Conservation (phyloP, 2,888 invertebrate species). For the Acrocera orbiculus region DNA sequence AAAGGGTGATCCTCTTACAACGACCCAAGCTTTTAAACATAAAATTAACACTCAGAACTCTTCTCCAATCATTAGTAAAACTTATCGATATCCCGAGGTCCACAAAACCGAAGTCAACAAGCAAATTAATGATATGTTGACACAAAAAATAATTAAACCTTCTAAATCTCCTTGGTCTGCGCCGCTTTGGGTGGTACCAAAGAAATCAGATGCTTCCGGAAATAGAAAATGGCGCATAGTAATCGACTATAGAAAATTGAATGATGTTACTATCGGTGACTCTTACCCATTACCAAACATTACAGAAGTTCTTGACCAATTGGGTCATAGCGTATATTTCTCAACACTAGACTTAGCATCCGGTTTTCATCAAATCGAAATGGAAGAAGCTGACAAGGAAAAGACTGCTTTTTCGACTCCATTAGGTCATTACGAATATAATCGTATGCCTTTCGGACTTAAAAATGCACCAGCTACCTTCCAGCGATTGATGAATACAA, state of each 20-base stretch:
- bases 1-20: too few species aligned
- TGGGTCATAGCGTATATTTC: neutral
- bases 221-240: neutral
- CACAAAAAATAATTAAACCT: neutral
- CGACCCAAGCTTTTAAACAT: too few species aligned
- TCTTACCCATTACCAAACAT: slow-evolving; percentile 1
- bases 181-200: neutral
- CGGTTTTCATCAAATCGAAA: too few species aligned
- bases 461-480: too few species aligned
- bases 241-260: neutral
- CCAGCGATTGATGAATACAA: too few species aligned
- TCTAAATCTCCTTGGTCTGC: neutral
- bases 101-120: neutral
- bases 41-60: too few species aligned
- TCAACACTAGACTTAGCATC: slow-evolving; percentile 10
- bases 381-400: too few species aligned
- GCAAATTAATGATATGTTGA: neutral
- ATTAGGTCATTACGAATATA: too few species aligned
- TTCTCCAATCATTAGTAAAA: too few species aligned
- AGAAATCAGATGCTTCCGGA: neutral
- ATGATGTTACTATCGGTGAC: neutral
- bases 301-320: neutral
- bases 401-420: too few species aligned
- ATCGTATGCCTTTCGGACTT: too few species aligned
- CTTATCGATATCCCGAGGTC: neutral